Base-by-base conservation (phyloP, 2,888 invertebrate species). In the Lapara coniferarum region DNA sequence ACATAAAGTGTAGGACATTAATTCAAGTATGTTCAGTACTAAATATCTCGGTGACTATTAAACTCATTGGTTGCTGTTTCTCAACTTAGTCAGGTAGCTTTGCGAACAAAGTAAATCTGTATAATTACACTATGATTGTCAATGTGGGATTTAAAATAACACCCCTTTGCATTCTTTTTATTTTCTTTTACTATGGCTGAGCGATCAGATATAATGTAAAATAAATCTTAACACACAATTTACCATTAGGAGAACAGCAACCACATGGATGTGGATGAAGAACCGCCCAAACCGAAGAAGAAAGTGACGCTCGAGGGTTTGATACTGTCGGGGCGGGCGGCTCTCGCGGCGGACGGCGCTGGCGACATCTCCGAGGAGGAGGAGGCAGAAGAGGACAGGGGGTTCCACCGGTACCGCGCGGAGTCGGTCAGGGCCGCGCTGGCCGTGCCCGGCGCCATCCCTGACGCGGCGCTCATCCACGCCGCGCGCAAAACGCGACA, bases 391-490 rank as follows among this genome's bases (percentile, higher is more conserved):
- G 86, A 90, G 79, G 86, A 81, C 77, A 84, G 90, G 82, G 90
- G 90, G 77, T 92, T 92, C 87, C 93, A 92, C 84, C 87, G 81
- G 82, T 93, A 92, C 87, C 93, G 92, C 71, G 90, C 93, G 70
- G 97, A 97, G 85, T 95, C 96, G 75, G 96, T 98, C 81, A 96
- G 97, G 84, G 96, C 96, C 80, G 96, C 98, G 78, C 93, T 98
- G 74, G 87, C 90, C 69, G 89, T 89, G 90, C 97, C 97, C 84
- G 99, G 99, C 16, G 96, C 96, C 77, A 99, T 99, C 84, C 99
- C 99, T 12, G 99, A 99, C 94, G 99, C 99, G 12, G 98, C 98
- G 68, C 97, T 98, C 95, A 99, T 99, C 87, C 99, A 99, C 93
- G 98, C 98, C 76, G 99, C 99, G 13, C 95, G 99, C 83, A 99